Evolutionary conservation across 1,140 invertebrate genomes (phyloP).

Genomic region (Apis mellifera): Amel_HAv3.1 CM009932.2:15215001-15215500

Average conservation of each 20-base stretch:
- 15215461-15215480: not conserved
- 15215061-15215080: constrained; percentile 53
- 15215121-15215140: constrained; percentile 59
- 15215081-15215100: constrained; percentile 50
- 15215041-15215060: constrained; percentile 61
- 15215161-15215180: constrained; percentile 51
- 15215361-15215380: constrained; percentile 81
- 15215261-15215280: constrained; percentile 16
- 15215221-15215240: not conserved
- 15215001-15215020: constrained; percentile 60
- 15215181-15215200: constrained; percentile 67
- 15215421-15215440: constrained; percentile 82
- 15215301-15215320: constrained; percentile 81
- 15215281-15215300: constrained; percentile 78
- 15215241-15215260: not conserved
- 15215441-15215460: constrained; percentile 8
- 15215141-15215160: constrained; percentile 61
- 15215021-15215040: constrained; percentile 66
- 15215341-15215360: constrained; percentile 81
- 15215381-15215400: constrained; percentile 78
- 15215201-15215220: not conserved
- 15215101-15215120: constrained; percentile 44
- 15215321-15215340: constrained; percentile 73
- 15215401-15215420: constrained; percentile 77
- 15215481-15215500: not conserved